Base-by-base conservation (phyloP, 1,140 invertebrate species). In the Pararge aegeria region DNA sequence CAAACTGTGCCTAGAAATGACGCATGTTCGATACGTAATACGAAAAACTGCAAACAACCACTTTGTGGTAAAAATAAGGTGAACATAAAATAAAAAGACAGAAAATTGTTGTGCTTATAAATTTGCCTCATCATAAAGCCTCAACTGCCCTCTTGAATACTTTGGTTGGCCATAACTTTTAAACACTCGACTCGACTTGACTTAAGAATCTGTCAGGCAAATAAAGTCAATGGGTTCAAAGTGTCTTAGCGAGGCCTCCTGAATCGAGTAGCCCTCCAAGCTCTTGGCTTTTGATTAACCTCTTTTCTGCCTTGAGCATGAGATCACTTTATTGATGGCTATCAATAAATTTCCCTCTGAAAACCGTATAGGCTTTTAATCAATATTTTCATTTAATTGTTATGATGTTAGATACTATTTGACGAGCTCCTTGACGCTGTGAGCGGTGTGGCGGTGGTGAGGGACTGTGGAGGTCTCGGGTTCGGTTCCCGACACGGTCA, bases 251-350 rank as follows among this genome's bases (percentile, higher is more conserved):
- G 13, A 54, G 54, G 27, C 37, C 19, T 34, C 42, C 54, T 56
- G 24, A 48, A 48, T 48, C 27, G 44, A 56, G 42, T 9, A 3
- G 54, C 54, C 29, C 18, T 56, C 27, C 18, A 48, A 34, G n/a
- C 54, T 19, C 37, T 48, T 37, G 54, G 18, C 42, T 48, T 48
- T 46, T 56, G 13, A 42, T 42, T 42, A 42, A 42, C 38, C 38
- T 16, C 38, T 42, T 42, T 42, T 42, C 3, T 18, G 18, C 38
- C 18, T 16, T 16, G 16, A 42, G 12, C n/a, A 15, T 6, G 38
- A 42, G 16, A 42, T 42, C 16, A 12, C 30, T n/a, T 34, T n/a
- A 34, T 34, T 34, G 30, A 34, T 34, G 30, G 10, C 3, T n/a
- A n/a, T 34, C 12, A 12, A 34, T 27, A 7, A 4, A 9, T 1